Conservation (phyloP, 2,113 vertebrate genomes). For the Narcine bancroftii region DNA sequence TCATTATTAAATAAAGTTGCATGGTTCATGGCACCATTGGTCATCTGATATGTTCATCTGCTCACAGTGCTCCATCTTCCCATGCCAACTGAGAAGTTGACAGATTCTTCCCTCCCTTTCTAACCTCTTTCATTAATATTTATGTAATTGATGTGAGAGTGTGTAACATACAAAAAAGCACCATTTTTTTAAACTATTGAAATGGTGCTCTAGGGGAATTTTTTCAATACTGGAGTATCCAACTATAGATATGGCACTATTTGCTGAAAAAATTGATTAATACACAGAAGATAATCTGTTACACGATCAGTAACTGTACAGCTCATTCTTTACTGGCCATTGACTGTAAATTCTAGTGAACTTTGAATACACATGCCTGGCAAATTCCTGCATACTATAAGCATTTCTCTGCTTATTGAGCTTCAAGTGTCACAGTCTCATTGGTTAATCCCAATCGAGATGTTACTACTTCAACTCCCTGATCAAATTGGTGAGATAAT, state of each 20-base stretch:
- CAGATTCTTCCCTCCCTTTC: background rate
- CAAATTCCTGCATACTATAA: background rate
- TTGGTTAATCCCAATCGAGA: background rate
- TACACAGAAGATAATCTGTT: background rate
- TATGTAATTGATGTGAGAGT: background rate
- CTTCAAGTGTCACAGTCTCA: constrained; percentile 6
- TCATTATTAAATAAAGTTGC: background rate
- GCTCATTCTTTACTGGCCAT: background rate
- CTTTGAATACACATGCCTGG: background rate
- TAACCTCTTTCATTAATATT: background rate
- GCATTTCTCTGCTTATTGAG: background rate
- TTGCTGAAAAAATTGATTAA: background rate
- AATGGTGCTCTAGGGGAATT: background rate
- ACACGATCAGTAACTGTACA: background rate
- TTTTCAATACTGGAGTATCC: background rate
- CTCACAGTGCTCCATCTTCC: background rate
- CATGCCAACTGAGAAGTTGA: background rate
- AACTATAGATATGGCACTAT: background rate
- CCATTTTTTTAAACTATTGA: background rate
- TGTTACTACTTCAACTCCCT: background rate
- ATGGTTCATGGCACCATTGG: background rate
- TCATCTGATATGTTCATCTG: background rate
- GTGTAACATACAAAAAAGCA: background rate
- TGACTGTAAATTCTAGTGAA: background rate
- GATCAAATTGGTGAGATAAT: constrained; percentile 11